Percentiles rank a stretch among this genome's conserved stretches.
These are phyloP conservation scores for Drosophila lacertosa DNA, from an alignment of 1,140 invertebrate species.

Conservation along the genomic window DNA sequence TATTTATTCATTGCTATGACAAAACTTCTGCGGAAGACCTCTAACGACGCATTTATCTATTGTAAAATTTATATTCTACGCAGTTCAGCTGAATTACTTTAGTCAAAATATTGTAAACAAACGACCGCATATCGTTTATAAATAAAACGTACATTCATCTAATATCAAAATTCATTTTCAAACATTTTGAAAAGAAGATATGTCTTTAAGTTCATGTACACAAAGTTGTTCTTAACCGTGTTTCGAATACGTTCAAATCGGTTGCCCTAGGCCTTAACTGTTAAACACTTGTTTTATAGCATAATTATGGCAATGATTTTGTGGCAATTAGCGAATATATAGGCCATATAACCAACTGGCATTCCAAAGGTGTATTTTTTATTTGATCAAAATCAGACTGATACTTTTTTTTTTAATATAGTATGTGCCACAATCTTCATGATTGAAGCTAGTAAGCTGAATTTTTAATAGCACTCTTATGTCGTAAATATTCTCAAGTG, in stretches of 20 bases:
- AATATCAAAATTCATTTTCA: no score
- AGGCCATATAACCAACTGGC: neutral
- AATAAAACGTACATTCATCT: neutral
- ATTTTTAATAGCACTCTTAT: no score
- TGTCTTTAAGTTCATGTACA: no score
- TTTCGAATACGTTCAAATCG: neutral
- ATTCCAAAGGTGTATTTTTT: neutral
- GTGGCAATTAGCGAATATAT: constrained; percentile 1
- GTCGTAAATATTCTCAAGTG: no score
- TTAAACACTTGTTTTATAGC: neutral
- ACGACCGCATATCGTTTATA: neutral
- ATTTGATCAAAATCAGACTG: neutral
- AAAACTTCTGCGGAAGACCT: constrained; percentile 34
- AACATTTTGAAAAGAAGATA: neutral
- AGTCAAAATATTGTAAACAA: neutral
- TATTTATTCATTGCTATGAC: constrained; percentile 5
- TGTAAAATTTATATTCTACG: neutral
- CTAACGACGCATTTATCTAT: constrained; percentile 20
- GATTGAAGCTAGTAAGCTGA: no score
- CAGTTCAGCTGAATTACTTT: neutral
- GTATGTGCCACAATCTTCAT: neutral
- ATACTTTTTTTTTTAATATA: neutral
- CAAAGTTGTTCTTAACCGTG: neutral
- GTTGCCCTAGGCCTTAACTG: constrained; percentile 6
- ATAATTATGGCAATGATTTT: neutral